Percentiles rank a stretch among this genome's conserved stretches.
Evolutionary conservation across 2,888 invertebrate genomes (phyloP).

Genomic region (Sceliomorpha sp.): DNA sequence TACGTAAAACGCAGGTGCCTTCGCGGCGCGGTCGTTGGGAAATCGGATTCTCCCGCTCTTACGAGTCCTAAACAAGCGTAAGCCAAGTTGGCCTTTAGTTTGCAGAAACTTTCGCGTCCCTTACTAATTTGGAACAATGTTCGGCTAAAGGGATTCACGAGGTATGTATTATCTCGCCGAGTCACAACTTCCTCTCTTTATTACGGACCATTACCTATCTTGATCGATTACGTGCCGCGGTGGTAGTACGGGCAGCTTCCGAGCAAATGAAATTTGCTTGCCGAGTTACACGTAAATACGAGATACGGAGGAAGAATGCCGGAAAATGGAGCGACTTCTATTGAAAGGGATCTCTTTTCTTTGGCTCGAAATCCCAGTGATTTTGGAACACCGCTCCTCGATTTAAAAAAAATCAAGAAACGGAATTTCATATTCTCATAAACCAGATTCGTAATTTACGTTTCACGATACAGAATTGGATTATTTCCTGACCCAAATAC

Average conservation of each 20-base stretch:
- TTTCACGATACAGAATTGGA: too few relatives aligned
- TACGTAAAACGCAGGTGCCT: slow-evolving; percentile 30
- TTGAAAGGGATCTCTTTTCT: too few relatives aligned
- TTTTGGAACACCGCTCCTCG: too few relatives aligned
- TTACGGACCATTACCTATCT: slow-evolving; percentile 44
- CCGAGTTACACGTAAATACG: background rate
- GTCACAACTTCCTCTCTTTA: slow-evolving; percentile 35
- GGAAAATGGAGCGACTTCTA: too few relatives aligned
- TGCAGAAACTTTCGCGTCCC: slow-evolving; percentile 26
- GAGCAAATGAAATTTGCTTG: background rate
- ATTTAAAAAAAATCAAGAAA: too few relatives aligned
- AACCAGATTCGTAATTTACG: too few relatives aligned
- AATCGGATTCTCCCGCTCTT: slow-evolving; percentile 39
- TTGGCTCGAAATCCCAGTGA: too few relatives aligned
- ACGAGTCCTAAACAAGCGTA: slow-evolving; percentile 27
- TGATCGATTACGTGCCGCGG: slow-evolving; percentile 24
- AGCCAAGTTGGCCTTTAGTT: slow-evolving; percentile 29
- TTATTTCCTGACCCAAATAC: too few relatives aligned
- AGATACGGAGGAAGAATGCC: background rate
- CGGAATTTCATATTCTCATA: too few relatives aligned
- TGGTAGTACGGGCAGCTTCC: background rate
- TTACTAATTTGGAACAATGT: slow-evolving; percentile 33
- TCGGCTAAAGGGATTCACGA: slow-evolving; percentile 37
- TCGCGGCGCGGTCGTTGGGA: slow-evolving; percentile 23
- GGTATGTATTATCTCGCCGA: slow-evolving; percentile 32